phyloP scores from a whole-genome alignment of 2,888 invertebrate genomes.

The Andrena camellia region DNA sequence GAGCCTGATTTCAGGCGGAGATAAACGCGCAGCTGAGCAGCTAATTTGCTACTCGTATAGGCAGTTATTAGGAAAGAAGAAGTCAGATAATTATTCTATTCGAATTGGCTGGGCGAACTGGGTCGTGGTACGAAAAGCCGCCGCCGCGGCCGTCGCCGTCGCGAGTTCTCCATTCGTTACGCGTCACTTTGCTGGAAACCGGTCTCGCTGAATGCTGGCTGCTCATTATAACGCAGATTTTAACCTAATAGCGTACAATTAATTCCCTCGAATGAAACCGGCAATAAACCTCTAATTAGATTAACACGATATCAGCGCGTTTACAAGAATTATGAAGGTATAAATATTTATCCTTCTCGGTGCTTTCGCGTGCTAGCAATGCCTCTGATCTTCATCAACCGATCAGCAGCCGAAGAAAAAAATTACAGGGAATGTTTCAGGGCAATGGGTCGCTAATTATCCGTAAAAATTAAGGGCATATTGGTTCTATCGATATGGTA shows the following conservation, averaged over 20 bases:
- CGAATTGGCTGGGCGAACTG: constrained; percentile 22
- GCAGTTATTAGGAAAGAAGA: constrained; percentile 15
- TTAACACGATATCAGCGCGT: constrained; percentile 10
- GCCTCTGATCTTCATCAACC: background rate
- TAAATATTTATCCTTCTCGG: constrained; percentile 24
- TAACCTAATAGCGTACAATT: constrained; percentile 40
- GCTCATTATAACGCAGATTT: constrained; percentile 24
- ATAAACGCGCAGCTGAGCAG: constrained; percentile 7
- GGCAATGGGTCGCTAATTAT: background rate
- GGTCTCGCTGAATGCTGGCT: background rate
- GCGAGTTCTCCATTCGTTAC: constrained; percentile 18
- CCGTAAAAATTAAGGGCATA: too few species aligned
- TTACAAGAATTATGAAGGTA: constrained; percentile 1
- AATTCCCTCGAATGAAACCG: constrained; percentile 2
- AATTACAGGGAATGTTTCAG: background rate
- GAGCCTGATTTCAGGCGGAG: constrained; percentile 14
- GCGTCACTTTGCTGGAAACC: constrained; percentile 27
- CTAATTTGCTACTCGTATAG: constrained; percentile 13
- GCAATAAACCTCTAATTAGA: constrained; percentile 30
- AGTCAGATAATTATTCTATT: constrained; percentile 21
- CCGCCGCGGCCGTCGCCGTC: background rate
- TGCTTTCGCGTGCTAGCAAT: background rate
- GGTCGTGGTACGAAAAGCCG: constrained; percentile 8
- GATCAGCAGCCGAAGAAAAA: background rate
- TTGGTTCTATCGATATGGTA: too few species aligned